Percentiles rank a stretch among this genome's conserved stretches.
phyloP scores from a whole-genome alignment of 2,113 vertebrate species.

The Gallinago media region DNA sequence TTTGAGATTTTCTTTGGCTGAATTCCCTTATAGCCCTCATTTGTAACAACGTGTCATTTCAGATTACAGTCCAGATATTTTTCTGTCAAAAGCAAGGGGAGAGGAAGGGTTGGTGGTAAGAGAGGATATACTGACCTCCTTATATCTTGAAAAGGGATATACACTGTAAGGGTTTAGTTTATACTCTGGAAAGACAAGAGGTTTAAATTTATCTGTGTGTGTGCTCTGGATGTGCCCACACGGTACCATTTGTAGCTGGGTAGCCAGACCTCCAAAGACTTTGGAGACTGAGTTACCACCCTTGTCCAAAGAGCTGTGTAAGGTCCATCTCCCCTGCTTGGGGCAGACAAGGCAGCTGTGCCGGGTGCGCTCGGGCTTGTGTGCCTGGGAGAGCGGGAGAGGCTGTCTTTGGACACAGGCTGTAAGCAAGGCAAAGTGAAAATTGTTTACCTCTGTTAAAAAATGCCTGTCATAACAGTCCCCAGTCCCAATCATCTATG shows the following conservation, averaged over 20 bases:
- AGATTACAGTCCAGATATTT: neutral
- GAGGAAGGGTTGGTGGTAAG: neutral
- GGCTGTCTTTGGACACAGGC: neutral
- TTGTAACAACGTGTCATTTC: neutral
- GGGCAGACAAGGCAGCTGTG: neutral
- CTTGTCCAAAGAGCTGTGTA: neutral
- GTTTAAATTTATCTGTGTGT: neutral
- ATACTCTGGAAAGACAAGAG: neutral
- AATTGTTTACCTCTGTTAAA: neutral
- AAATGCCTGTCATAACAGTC: neutral
- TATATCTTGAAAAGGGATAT: neutral
- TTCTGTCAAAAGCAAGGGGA: neutral
- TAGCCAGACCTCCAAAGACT: neutral
- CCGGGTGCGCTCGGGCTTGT: rapidly evolving
- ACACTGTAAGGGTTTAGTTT: neutral
- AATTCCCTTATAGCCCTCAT: neutral
- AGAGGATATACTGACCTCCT: neutral
- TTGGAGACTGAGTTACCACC: neutral
- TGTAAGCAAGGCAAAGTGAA: neutral
- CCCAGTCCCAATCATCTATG: neutral
- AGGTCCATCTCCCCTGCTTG: neutral
- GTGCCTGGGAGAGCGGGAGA: neutral
- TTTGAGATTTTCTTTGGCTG: neutral
- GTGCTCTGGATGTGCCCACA: neutral
- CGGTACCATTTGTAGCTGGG: neutral